These are phyloP conservation scores for Delphinapterus leucas DNA, from an alignment of 2,113 vertebrate genomes.

Conservation along the genomic window DNA sequence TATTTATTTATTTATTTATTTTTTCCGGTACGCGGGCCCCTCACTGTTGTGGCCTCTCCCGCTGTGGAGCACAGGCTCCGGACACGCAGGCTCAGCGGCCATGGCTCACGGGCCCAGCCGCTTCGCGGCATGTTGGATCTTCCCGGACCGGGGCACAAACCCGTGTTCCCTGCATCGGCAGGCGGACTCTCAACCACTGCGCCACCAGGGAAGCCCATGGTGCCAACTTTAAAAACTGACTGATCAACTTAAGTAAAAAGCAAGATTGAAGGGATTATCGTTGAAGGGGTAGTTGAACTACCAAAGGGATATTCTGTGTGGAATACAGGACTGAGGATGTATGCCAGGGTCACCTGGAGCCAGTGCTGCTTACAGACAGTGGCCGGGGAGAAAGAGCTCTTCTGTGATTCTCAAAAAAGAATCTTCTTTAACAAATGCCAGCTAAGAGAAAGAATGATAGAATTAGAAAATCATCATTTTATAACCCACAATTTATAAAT, in stretches of 20 bases:
- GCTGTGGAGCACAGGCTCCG: rapidly evolving
- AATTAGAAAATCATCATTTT: background rate
- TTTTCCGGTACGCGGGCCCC: no score
- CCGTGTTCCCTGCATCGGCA: no score
- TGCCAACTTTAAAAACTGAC: background rate
- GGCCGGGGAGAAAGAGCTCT: background rate
- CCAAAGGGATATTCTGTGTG: background rate
- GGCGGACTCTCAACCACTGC: no score
- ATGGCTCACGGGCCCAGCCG: no score
- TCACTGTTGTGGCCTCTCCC: no score
- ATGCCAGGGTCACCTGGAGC: background rate
- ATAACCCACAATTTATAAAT: background rate
- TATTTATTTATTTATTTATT: no score
- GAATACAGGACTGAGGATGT: background rate
- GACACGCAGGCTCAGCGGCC: no score
- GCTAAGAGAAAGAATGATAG: background rate
- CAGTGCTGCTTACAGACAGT: background rate
- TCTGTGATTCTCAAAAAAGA: background rate
- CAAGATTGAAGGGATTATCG: background rate
- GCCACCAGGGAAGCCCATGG: no score
- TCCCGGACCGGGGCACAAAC: no score
- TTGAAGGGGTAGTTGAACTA: background rate
- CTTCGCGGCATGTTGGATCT: no score
- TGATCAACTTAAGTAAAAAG: background rate
- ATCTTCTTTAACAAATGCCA: background rate